Evolutionary conservation across 2,888 invertebrate genomes (phyloP), one percentile per base, ranked within the genome.

Genomic region (Drosophila parthenogenetica): DNA sequence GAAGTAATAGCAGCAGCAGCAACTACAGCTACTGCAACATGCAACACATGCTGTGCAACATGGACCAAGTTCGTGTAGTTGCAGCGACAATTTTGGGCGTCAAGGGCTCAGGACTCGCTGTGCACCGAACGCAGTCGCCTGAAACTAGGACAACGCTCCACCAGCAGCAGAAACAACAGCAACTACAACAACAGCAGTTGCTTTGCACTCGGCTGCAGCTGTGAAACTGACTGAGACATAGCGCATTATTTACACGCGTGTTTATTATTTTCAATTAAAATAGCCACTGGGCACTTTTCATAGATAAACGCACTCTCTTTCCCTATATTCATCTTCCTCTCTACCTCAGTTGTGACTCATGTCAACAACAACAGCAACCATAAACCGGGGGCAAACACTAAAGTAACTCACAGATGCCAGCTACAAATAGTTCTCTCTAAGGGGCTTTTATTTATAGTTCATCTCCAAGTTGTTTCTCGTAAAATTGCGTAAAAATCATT

Each of bases 1-100:
- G 22, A 67, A 58, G 35, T 45, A 69, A 14, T 50, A 57, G 51
- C 45, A 51, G 22, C 51, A 55, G 43, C 39, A 53, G 62, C 29
- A 60, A 45, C 40, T 39, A 68, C 61, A 62, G 69, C 63, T 64
- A 67, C 82, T 73, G 77, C 87, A 87, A 84, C 87, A 84, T 78
- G 87, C 87, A 89, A 84, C 87, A 85, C 84, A 85, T 84, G 89
- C 89, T 87, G 89, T 70, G 89, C 85, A 79, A 89, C 89, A 87
- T 74, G 77, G 73, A 62, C 69, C 65, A 61, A 42, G 74, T 67
- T 61, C 25, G 54, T 76, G 63, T 73, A 61, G 64, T 62, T 70
- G 80, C 82, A 65, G 67, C 79, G 85, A 73, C 79, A 78, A 69
- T 72, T 70, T 75, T 53, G 58, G 64, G 62, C 64, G 64, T 46